Evolutionary conservation across 1,140 invertebrate species (phyloP), one percentile per base, ranked within the genome.

Genomic region (Drosophila kurseongensis): DNA sequence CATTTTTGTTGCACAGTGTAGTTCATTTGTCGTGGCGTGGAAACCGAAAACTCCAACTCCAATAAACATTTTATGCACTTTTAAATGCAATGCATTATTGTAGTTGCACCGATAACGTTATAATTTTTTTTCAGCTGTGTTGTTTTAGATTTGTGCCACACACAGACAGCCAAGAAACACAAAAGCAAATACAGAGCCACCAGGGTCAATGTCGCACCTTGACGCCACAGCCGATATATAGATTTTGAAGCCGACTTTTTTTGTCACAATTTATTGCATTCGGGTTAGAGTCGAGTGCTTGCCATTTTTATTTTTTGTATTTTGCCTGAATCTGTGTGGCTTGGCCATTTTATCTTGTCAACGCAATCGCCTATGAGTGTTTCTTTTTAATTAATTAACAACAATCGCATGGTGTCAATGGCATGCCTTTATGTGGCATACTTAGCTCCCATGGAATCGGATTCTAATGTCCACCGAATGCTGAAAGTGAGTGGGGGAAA

Each of bases 191-290:
- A 57, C 58, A 76, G 35, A 13, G 44, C 55, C 65, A 62, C 65
- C 66, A 77, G 80, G 84, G 84, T 89, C 84, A 89, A 84, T 89
- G 84, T 89, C 85, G 71, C 84, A 69, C 84, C 84, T 89, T 89
- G 84, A 80, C 65, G 80, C 77, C 73, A 47, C 65, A 65, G 78
- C 66, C 69, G 75, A 66, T 80, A 77, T 84, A 84, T 62, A 62
- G 56, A 73, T 45, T 48, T 84, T 78, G 66, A 44, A 69, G 59
- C 82, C 65, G 74, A 56, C 35, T 76, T 57, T 66, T 66, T 67
- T 88, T 86, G 78, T 88, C 78, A 88, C 83, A 86, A 86, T 86
- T 88, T 86, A 86, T 86, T 82, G 66, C 78, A 81, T 81, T 71
- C 57, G 68, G 57, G 10, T 63, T 51, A 48, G 68, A 66, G 45